Evolutionary conservation across 1,140 invertebrate species (phyloP), one percentile per base, ranked within the genome.

Genomic region (Bombus pyrosoma): DNA sequence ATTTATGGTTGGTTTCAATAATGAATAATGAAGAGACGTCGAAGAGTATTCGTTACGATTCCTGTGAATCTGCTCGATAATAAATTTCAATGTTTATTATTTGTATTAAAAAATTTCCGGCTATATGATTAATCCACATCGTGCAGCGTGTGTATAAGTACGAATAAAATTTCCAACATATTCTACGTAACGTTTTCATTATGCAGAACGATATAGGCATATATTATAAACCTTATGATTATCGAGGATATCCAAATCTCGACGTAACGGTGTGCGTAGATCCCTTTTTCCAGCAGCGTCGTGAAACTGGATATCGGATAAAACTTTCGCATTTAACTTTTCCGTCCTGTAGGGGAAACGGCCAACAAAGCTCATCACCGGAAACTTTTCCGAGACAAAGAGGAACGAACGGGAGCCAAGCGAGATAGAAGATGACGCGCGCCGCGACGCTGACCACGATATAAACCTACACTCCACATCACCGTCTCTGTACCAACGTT

Each of bases 321-420:
- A 94, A 95, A 95, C 94, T 95, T 95, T 94, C 89, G 92, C 93
- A 95, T 95, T 95, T 94, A 95, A 95, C 94, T 94, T 94, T 93
- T 92, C 93, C 94, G 93, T 94, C 87, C 92, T 93, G 92, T 85
- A 90, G 91, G 93, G 91, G 93, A 94, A 94, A 93, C 93, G 92
- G 91, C 93, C 94, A 94, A 95, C 94, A 95, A 95, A 94, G 94
- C 94, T 95, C 94, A 95, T 95, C 94, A 93, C 89, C 87, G 87
- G 89, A 95, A 95, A 95, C 91, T 95, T 94, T 95, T 92, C 91
- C 92, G 90, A 93, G 91, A 94, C 94, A 95, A 94, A 93, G 93
- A 94, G 87, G 84, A 80, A n/a, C 62, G 73, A 82, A 71, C 78
- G 73, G 68, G 66, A 73, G 72, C 37, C 47, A 81, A 90, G 75